Evolutionary conservation across 1,140 invertebrate genomes (phyloP).

Genomic region (Leptinotarsa undecemlineata): DNA sequence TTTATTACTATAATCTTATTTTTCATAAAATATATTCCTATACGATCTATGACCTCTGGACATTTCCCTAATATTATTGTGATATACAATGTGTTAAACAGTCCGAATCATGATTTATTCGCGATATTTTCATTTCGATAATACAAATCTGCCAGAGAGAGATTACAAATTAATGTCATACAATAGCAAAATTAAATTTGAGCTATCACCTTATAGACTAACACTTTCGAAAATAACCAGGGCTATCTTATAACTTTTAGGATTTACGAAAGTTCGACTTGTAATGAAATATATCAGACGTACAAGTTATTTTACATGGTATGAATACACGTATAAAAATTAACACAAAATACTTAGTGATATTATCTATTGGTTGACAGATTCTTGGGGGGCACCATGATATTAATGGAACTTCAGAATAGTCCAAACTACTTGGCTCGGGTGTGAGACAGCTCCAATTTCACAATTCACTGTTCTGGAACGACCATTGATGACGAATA

Average conservation of each 20-base stretch:
- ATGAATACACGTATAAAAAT: not conserved
- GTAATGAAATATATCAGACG: too few relatives aligned
- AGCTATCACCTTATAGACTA: too few relatives aligned
- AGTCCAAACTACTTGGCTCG: conserved; percentile 70
- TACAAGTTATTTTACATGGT: too few relatives aligned
- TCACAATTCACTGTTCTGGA: conserved; percentile 78
- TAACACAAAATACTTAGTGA: not conserved
- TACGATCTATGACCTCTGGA: conserved; percentile 38
- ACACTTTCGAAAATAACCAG: too few relatives aligned
- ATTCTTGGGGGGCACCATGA: not conserved
- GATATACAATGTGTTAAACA: conserved; percentile 9
- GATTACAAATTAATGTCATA: too few relatives aligned
- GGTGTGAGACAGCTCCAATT: conserved; percentile 70
- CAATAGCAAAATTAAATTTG: too few relatives aligned
- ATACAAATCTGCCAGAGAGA: too few relatives aligned
- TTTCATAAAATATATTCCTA: conserved; percentile 37
- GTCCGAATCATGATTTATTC: not conserved
- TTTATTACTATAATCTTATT: conserved; percentile 21
- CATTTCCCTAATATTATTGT: conserved; percentile 18
- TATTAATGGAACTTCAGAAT: conserved; percentile 58
- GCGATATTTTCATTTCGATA: too few relatives aligned
- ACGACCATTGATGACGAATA: conserved; percentile 76
- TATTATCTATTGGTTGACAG: not conserved
- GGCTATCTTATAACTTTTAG: too few relatives aligned
- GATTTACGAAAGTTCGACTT: too few relatives aligned